Evolutionary conservation across 1,140 invertebrate species (phyloP), one percentile per base, ranked within the genome.

Genomic region (Cyclina sinensis): DNA sequence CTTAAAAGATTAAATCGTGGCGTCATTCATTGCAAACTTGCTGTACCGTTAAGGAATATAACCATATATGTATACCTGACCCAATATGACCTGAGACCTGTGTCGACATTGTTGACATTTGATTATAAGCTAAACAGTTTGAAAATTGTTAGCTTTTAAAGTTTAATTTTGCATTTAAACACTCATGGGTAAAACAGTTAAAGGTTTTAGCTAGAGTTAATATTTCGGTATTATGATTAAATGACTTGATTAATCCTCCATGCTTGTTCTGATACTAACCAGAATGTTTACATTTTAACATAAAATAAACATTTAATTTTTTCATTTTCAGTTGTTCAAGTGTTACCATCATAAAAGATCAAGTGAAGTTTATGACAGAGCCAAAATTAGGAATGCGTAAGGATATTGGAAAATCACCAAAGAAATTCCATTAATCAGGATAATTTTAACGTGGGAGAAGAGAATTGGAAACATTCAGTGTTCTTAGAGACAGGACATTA

Each of bases 61-160:
- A 70, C 65, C 65, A 70, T 70, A 70, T 70, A 37, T 70, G 65
- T 70, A 70, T 37, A 70, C 65, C 32, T 39, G 65, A 39, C 65
- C 65, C 24, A 24, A n/a, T 62, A 24, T 70, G 65, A 70, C 65
- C 65, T 39, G 37, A n/a, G 27, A 39, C 65, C 65, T 43, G 65
- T 70, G 32, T 39, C 35, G 24, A 70, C 65, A 37, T 2, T 70
- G 30, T 70, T 70, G 65, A 70, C 21, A 70, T 35, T 35, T 18
- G 32, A 70, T 70, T 21, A 37, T 37, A 37, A n/a, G 65, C 35
- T 70, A 70, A 70, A 70, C 65, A 37, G 2, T 70, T 70, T 70
- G 65, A 70, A 70, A 70, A 43, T n/a, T n/a, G 43, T 43, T 37
- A 37, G 35, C 9, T 14, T 9, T 1, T 70, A 5, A 5, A 37